Conservation (phyloP, 2,113 vertebrate genomes). For the Pardalotus punctatus region DNA sequence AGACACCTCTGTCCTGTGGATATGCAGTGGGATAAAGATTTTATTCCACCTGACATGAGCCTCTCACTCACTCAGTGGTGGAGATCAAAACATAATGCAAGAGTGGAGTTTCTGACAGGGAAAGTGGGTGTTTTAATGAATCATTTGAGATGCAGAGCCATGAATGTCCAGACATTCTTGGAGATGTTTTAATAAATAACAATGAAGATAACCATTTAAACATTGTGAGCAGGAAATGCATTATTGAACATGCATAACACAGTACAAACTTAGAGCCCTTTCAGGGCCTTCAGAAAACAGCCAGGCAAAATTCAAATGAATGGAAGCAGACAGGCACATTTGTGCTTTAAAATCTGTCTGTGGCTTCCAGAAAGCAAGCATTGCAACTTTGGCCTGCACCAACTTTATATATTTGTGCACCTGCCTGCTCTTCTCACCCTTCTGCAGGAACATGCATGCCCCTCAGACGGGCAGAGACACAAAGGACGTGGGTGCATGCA, state of each 20-base stretch:
- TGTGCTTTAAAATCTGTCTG: not conserved
- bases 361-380: not conserved
- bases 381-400: not conserved
- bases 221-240: slow-evolving; percentile 43
- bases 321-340: not conserved
- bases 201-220: slow-evolving; percentile 62
- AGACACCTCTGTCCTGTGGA: not conserved
- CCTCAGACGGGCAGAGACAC: not conserved
- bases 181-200: slow-evolving; percentile 66
- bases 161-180: slow-evolving; percentile 35
- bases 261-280: slow-evolving; percentile 1
- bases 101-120: not conserved
- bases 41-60: not conserved
- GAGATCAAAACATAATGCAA: slow-evolving; percentile 2
- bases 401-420: fast-evolving
- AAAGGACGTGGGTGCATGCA: fast-evolving
- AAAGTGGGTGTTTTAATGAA: slow-evolving; percentile 35
- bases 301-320: not conserved
- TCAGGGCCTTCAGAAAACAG: slow-evolving; percentile 10
- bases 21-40: not conserved
- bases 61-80: not conserved
- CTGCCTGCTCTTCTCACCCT: not conserved
- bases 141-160: slow-evolving; percentile 53
- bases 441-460: fast-evolving
- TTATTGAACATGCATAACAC: slow-evolving; percentile 49